Evolutionary conservation across 2,113 vertebrate species (phyloP).

Genomic region (Eulacestoma nigropectus): DNA sequence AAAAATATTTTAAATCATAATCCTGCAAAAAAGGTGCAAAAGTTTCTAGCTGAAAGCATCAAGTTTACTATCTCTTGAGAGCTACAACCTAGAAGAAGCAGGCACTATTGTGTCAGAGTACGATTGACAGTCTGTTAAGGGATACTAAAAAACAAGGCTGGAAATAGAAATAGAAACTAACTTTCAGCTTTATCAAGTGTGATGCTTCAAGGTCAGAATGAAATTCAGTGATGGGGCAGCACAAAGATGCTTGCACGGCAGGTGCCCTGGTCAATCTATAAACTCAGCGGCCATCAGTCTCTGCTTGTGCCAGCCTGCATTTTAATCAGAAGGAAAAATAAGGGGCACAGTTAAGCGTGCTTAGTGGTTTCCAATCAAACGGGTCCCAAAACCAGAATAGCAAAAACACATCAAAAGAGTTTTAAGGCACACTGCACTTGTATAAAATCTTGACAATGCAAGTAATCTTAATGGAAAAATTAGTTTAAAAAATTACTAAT

Average conservation of each 20-base stretch:
- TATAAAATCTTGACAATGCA: background rate
- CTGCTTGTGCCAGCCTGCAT: constrained; percentile 53
- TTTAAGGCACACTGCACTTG: background rate
- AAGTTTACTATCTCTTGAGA: background rate
- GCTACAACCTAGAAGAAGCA: background rate
- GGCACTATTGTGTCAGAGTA: background rate
- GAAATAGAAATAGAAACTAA: constrained; percentile 64
- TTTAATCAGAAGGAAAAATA: constrained; percentile 54
- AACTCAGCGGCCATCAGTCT: constrained; percentile 65
- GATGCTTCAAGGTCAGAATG: constrained; percentile 64
- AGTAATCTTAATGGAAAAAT: background rate
- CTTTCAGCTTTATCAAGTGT: constrained; percentile 65
- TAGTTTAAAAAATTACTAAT: background rate
- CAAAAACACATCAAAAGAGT: background rate
- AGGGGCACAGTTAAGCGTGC: constrained; percentile 20
- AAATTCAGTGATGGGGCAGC: constrained; percentile 66
- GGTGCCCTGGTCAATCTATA: constrained; percentile 67
- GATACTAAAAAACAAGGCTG: constrained; percentile 48
- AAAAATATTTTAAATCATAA: background rate
- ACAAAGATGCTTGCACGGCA: constrained; percentile 68
- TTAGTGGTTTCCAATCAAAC: constrained; percentile 31
- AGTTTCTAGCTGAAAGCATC: background rate
- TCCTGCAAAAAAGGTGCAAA: background rate
- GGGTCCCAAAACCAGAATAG: background rate
- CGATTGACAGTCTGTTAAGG: constrained; percentile 46